These are phyloP conservation scores for Dipus sagitta DNA, from an alignment of 2,797 vertebrate genomes.

Conservation along the genomic window DNA sequence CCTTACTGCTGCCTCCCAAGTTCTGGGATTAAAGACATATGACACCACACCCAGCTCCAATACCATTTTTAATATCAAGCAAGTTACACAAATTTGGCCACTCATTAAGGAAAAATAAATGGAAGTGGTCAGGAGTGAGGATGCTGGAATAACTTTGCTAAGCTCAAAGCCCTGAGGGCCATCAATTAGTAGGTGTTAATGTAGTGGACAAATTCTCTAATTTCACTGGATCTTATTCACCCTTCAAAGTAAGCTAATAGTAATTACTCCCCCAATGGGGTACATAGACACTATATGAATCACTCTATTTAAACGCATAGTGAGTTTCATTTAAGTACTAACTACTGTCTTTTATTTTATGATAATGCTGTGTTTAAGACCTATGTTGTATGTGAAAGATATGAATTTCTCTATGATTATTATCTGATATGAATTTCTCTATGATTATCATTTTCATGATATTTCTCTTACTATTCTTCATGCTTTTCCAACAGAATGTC, in stretches of 20 bases:
- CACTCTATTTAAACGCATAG: background rate
- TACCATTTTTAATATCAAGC: slow-evolving; percentile 5
- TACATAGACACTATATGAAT: background rate
- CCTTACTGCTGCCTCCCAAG: no score
- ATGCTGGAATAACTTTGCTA: background rate
- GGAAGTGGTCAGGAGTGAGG: background rate
- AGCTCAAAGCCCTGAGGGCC: background rate
- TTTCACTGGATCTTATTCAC: background rate
- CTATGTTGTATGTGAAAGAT: background rate
- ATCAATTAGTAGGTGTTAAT: background rate
- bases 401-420: background rate
- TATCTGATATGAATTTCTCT: background rate
- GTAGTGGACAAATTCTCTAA: background rate
- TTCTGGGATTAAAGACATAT: no score
- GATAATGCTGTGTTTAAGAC: background rate
- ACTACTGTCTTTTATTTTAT: background rate
- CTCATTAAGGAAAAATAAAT: background rate
- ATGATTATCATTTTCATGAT: background rate
- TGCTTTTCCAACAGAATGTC: background rate
- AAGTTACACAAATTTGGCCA: slow-evolving; percentile 4
- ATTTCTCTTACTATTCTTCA: background rate
- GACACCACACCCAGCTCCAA: background rate
- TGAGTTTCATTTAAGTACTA: background rate
- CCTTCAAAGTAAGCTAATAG: background rate
- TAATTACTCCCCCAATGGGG: background rate